Evolutionary conservation across 2,797 vertebrate species (phyloP), one percentile per base, ranked within the genome.

Genomic region (Limosa lapponica): DNA sequence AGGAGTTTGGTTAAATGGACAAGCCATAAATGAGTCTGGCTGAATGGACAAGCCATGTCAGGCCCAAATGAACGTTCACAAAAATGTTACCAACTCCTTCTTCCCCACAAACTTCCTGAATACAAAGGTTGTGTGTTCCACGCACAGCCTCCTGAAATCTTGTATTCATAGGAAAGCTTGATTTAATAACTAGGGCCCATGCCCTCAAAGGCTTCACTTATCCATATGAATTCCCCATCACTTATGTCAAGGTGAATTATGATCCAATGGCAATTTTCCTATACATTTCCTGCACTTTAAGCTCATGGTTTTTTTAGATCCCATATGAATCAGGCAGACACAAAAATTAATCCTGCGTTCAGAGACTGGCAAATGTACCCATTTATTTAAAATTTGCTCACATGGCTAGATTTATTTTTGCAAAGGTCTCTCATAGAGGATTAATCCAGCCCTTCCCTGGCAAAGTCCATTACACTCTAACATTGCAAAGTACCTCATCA

Each of bases 341-440:
- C 48, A 88, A 57, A 93, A 91, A 93, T 86, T 83, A 95, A 92
- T 91, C 61, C 61, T 51, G 11, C 0, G 0, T 83, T 94, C 75
- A 54, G 75, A 96, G 34, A 62, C 54, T 43, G 37, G 67, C 20
- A 93, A 93, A 59, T 14, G 6, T 83, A 92, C n/a, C 16, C n/a
- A 74, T 87, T 91, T 94, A 73, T 84, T 93, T 73, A 65, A 89
- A 89, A 73, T 58, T 69, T 93, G 13, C 48, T 95, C 57, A 69
- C 57, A 62, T 22, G 16, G 62, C 14, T 51, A 88, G 57, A 74
- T 65, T 78, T 90, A 75, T 75, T 95, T 96, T 89, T 81, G 43
- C 51, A 43, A 71, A 69, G 46, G 34, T 77, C 55, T 90, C 85
- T 67, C 79, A 69, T 6, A 93, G 91, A 84, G 27, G 62, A 93